These are phyloP conservation scores for Drosophila siamana DNA, from an alignment of 2,888 invertebrate species.

Conservation along the genomic window DNA sequence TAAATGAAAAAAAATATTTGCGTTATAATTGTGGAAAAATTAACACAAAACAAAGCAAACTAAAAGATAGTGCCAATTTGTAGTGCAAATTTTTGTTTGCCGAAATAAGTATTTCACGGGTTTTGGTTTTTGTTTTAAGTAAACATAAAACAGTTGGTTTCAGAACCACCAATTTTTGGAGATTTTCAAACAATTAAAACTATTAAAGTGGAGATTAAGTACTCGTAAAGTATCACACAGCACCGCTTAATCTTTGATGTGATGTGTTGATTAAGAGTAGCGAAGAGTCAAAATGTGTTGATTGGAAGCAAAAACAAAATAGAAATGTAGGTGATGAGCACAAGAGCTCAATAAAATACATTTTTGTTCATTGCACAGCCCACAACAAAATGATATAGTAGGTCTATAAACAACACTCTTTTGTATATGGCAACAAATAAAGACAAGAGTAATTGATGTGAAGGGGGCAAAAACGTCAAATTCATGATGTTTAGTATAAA, in stretches of 20 bases:
- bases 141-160: constrained; percentile 71
- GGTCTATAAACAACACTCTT: constrained; percentile 24
- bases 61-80: constrained; percentile 78
- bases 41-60: constrained; percentile 37
- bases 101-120: constrained; percentile 28
- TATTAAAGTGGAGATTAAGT: constrained; percentile 25
- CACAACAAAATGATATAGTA: constrained; percentile 21
- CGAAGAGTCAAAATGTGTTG: constrained; percentile 45
- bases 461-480: constrained; percentile 20
- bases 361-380: constrained; percentile 48
- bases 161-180: constrained; percentile 80
- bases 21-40: constrained; percentile 63
- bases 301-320: constrained; percentile 31
- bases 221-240: constrained; percentile 46
- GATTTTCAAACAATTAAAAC: constrained; percentile 60
- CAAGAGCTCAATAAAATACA: constrained; percentile 28
- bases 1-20: constrained; percentile 49
- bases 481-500: constrained; percentile 36
- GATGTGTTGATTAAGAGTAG: constrained; percentile 12
- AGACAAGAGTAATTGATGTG: constrained; percentile 14
- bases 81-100: constrained; percentile 80
- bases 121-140: constrained; percentile 35
- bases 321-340: constrained; percentile 42
- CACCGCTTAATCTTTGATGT: constrained; percentile 64
- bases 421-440: constrained; percentile 20